phyloP scores from a whole-genome alignment of 1,140 invertebrate genomes.

The Leptinotarsa texana region DNA sequence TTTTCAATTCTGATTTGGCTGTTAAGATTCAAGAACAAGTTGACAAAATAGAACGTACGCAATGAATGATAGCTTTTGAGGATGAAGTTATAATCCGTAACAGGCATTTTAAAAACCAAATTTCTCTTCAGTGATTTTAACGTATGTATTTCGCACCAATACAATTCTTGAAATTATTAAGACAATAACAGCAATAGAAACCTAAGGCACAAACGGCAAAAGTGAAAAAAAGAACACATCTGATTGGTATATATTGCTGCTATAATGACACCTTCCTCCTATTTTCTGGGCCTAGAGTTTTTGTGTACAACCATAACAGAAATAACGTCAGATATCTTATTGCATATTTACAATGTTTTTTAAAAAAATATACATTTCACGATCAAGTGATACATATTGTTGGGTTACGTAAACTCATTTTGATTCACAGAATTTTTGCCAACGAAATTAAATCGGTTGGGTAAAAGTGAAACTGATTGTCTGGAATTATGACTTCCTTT shows the following conservation, averaged over 20 bases:
- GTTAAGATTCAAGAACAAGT: too few relatives aligned
- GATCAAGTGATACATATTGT: neutral
- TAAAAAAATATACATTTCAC: neutral
- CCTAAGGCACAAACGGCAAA: too few relatives aligned
- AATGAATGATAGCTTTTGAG: too few relatives aligned
- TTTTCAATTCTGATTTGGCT: too few relatives aligned
- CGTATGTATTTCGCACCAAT: too few relatives aligned
- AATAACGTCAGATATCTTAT: constrained; percentile 42
- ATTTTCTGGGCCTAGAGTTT: constrained; percentile 31
- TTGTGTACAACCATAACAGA: constrained; percentile 38
- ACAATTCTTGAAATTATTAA: too few relatives aligned
- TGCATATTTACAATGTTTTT: constrained; percentile 42
- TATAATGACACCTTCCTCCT: constrained; percentile 26
- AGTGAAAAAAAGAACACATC: neutral
- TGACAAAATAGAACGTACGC: too few relatives aligned
- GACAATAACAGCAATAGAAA: too few relatives aligned
- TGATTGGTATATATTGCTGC: neutral
- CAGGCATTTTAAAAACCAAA: too few relatives aligned
- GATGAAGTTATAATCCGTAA: too few relatives aligned
- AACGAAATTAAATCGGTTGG: neutral
- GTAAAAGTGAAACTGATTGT: neutral
- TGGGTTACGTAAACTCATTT: constrained; percentile 1
- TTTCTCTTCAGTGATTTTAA: too few relatives aligned
- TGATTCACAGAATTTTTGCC: neutral
- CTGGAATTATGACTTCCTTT: constrained; percentile 5